Conservation (phyloP, 2,113 vertebrate species). For the Corythoichthys haematopterus region DNA sequence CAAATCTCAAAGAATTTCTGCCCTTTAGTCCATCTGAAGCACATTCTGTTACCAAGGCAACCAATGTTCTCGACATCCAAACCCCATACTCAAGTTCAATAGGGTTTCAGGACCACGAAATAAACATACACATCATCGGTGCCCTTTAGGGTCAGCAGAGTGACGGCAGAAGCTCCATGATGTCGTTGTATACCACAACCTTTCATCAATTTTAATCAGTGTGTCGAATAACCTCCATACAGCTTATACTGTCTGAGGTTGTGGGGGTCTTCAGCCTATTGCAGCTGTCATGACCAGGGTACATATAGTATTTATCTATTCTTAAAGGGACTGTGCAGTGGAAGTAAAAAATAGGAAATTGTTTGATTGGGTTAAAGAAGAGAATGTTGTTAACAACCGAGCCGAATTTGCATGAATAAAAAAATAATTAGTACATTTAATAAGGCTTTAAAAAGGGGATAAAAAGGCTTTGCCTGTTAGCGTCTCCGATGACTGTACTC, state of each 20-base stretch:
- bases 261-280: not conserved
- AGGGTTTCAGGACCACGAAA: not conserved
- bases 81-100: not conserved
- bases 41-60: not conserved
- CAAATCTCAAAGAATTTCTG: not conserved
- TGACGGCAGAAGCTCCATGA: not conserved
- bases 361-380: no score
- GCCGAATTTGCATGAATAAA: no score
- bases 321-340: no score
- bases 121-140: not conserved
- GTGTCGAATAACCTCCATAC: not conserved
- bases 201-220: not conserved
- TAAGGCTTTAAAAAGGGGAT: no score
- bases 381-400: no score
- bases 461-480: no score
- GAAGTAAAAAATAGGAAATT: no score
- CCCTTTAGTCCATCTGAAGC: not conserved
- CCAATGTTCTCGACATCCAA: not conserved
- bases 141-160: not conserved
- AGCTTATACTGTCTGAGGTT: not conserved
- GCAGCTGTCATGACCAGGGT: not conserved
- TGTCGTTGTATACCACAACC: not conserved
- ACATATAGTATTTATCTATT: not conserved
- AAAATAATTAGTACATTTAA: no score
- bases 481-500: no score